Conservation (phyloP, 2,888 invertebrate genomes). For the Macaria notata region DNA sequence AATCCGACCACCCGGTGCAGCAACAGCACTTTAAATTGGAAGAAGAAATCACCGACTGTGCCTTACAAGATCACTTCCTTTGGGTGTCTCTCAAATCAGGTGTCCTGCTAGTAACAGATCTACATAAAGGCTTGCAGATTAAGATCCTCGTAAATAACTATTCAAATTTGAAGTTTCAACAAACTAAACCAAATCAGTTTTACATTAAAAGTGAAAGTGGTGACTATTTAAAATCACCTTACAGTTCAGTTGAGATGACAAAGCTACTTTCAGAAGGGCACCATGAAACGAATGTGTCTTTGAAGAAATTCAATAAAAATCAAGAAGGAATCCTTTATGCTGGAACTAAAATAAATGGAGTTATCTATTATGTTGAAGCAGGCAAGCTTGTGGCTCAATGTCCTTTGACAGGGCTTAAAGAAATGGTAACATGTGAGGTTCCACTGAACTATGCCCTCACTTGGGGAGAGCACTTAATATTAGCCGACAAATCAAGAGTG, state of each 20-base stretch:
- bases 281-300: conserved; percentile 41
- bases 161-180: conserved; percentile 52
- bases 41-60: conserved; percentile 49
- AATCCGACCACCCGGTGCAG: conserved; percentile 29
- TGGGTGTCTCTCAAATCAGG: conserved; percentile 62
- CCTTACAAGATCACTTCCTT: conserved; percentile 50
- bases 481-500: conserved; percentile 53
- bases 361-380: conserved; percentile 44
- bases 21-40: conserved; percentile 39
- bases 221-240: conserved; percentile 50
- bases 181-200: conserved; percentile 13
- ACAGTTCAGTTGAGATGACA: conserved; percentile 42
- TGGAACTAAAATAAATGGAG: conserved; percentile 41
- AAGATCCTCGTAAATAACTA: conserved; percentile 49
- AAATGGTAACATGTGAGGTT: conserved; percentile 29
- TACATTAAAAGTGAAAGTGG: conserved; percentile 62
- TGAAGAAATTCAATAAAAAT: conserved; percentile 44
- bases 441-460: conserved; percentile 43
- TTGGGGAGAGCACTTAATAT: conserved; percentile 56
- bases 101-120: conserved; percentile 52
- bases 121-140: conserved; percentile 41
- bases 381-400: conserved; percentile 50
- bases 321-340: conserved; percentile 19
- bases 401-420: conserved; percentile 53
- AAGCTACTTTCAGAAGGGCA: conserved; percentile 42